Evolutionary conservation across 2,888 invertebrate species (phyloP).

Genomic region (Zelleria hepariella): DNA sequence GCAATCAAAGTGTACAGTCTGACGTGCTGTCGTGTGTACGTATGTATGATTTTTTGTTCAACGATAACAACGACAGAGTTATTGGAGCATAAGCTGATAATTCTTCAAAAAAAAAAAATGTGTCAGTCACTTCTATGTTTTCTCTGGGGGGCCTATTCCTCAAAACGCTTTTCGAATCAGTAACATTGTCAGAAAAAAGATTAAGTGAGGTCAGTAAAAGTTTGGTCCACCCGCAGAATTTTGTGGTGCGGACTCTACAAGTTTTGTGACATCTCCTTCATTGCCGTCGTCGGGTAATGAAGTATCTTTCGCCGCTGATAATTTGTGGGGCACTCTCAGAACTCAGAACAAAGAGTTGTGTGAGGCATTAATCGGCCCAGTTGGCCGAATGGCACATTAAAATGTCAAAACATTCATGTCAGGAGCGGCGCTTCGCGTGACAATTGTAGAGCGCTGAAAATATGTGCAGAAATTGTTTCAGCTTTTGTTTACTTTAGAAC

Average conservation of each 20-base stretch:
- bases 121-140: no score
- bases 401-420: slow-evolving; percentile 45
- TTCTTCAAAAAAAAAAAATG: no score
- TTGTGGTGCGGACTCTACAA: not conserved
- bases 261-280: not conserved
- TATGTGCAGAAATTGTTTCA: not conserved
- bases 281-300: slow-evolving; percentile 8
- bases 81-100: no score
- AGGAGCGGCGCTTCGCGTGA: not conserved
- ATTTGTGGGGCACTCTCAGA: slow-evolving; percentile 31
- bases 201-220: no score
- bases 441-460: not conserved
- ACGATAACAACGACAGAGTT: no score
- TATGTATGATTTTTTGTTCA: no score
- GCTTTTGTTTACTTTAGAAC: not conserved
- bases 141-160: no score
- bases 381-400: slow-evolving; percentile 50
- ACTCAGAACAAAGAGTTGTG: slow-evolving; percentile 41
- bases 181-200: no score
- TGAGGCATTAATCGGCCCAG: slow-evolving; percentile 38
- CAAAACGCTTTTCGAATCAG: no score
- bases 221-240: no score
- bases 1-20: no score
- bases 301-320: slow-evolving; percentile 38
- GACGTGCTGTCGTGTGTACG: no score